Conservation (phyloP, 2,888 invertebrate genomes). For the Acrobasis repandana region DNA sequence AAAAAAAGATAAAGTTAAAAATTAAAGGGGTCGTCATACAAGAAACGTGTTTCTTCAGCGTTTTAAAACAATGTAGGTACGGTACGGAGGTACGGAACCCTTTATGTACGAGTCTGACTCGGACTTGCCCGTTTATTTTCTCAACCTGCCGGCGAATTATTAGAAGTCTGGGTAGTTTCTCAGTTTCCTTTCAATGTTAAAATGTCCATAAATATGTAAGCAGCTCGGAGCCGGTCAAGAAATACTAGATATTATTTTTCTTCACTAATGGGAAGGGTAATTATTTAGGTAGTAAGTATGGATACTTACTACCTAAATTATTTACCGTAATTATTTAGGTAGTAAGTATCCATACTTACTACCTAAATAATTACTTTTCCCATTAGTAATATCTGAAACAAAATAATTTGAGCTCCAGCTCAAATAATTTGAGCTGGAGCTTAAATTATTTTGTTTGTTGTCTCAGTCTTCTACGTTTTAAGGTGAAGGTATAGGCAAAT, state of each 20-base stretch:
- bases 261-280: conserved; percentile 5
- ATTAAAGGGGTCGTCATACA: too few species aligned
- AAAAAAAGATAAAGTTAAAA: too few species aligned
- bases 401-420: too few species aligned
- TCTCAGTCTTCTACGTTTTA: too few species aligned
- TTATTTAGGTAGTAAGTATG: background rate
- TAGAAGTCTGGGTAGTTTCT: background rate
- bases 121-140: too few species aligned
- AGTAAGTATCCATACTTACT: background rate
- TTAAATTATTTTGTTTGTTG: too few species aligned
- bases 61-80: too few species aligned
- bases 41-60: too few species aligned
- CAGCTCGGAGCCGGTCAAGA: background rate
- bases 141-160: background rate
- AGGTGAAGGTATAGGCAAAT: too few species aligned
- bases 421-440: too few species aligned
- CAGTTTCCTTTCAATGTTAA: background rate
- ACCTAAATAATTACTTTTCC: background rate
- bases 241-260: background rate
- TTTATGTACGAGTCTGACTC: too few species aligned
- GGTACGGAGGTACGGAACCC: too few species aligned
- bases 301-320: background rate
- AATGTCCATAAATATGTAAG: conserved; percentile 7
- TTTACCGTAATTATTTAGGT: background rate
- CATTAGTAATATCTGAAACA: conserved; percentile 2